Percentiles rank a stretch among this genome's conserved stretches.
Evolutionary conservation across 2,888 invertebrate genomes (phyloP).

Genomic region (Trisateles emortualis): DNA sequence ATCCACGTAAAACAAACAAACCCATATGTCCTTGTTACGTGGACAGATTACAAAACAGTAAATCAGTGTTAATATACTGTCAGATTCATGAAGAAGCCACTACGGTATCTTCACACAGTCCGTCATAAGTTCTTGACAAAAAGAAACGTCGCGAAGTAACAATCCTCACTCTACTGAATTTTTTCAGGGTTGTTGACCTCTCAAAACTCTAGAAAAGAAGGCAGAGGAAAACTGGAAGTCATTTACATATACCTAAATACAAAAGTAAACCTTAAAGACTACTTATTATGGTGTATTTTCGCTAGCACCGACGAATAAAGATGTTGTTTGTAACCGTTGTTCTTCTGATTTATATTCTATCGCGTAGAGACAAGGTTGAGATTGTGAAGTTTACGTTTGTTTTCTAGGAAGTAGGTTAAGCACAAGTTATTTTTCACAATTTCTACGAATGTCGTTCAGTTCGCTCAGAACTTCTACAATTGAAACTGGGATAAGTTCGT

Average conservation of each 20-base stretch:
- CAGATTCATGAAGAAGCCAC: conserved; percentile 1
- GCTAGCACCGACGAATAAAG: neutral
- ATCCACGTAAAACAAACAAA: too few species aligned
- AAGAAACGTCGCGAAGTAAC: conserved; percentile 22
- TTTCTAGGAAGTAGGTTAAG: conserved; percentile 56
- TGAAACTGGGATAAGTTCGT: conserved; percentile 25
- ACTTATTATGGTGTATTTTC: conserved; percentile 12
- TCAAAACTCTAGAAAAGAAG: conserved; percentile 29
- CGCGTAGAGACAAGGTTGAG: neutral
- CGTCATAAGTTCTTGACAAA: conserved; percentile 17
- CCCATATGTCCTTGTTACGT: too few species aligned
- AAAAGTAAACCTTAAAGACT: neutral
- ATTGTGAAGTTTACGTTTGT: neutral
- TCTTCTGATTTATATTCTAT: conserved; percentile 12
- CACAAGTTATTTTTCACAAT: conserved; percentile 55
- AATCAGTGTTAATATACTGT: too few species aligned
- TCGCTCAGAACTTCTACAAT: conserved; percentile 15
- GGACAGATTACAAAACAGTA: too few species aligned
- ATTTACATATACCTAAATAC: neutral
- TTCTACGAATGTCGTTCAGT: conserved; percentile 28
- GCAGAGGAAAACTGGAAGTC: conserved; percentile 34
- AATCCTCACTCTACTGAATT: conserved; percentile 23
- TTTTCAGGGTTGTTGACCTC: conserved; percentile 46
- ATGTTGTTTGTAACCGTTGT: conserved; percentile 8
- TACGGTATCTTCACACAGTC: conserved; percentile 9